Evolutionary conservation across 2,888 invertebrate genomes (phyloP), one percentile per base, ranked within the genome.

Genomic region (Thecocarcelia acutangulata): DNA sequence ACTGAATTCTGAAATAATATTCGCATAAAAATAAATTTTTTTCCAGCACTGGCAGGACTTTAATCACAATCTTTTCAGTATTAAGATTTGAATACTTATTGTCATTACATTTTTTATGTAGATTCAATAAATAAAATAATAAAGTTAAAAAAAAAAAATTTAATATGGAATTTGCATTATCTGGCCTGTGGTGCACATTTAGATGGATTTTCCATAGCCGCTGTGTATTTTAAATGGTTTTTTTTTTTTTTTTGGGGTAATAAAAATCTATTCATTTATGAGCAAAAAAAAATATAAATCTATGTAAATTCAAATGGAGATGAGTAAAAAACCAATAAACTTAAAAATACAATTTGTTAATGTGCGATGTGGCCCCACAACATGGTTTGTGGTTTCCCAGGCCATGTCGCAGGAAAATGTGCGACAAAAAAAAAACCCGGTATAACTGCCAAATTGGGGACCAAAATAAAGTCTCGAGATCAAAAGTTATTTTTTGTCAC

Each of bases 371-470:
- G 56, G 54, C 54, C 33, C 28, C 33, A 54, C 54, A 59, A 21
- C 19, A 21, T 42, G 19, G 42, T 42, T 42, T 59, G 21, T 21
- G 19, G 19, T 42, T 24, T 42, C 24, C 56, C 37, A 56, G 56
- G n/a, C n/a, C n/a, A n/a, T n/a, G n/a, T n/a, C n/a, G n/a, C n/a
- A n/a, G n/a, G n/a, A n/a, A n/a, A n/a, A 68, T 52, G 42, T 40
- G 54, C 66, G 66, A 54, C 52, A 68, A 52, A 68, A 42, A 68
- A 52, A 68, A 68, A 54, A n/a, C n/a, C 54, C 66, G 42, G 42
- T 68, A 52, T 68, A 68, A 42, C 54, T 42, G 54, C 42, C 52
- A 68, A 68, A 42, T 68, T 54, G 54, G 66, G 50, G 48, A 46
- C 48, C 46, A 64, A 17, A 48, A 48, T 64, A 61, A 61, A 61